Percentiles rank a stretch among this genome's conserved stretches.
phyloP scores from a whole-genome alignment of 2,113 vertebrate genomes.

The Dasypus novemcinctus region DNA sequence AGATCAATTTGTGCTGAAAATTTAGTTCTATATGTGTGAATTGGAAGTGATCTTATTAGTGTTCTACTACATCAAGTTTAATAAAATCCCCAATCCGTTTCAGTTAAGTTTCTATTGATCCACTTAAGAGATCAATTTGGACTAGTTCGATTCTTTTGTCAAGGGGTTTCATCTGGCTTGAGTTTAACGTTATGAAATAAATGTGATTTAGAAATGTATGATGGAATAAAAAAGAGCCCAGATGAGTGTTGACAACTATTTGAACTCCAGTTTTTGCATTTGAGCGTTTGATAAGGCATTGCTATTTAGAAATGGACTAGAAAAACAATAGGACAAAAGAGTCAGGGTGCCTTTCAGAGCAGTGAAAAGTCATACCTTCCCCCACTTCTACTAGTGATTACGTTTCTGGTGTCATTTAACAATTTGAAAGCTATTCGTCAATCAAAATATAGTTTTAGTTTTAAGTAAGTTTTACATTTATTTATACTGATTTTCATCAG shows the following conservation, averaged over 20 bases:
- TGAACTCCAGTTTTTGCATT: slow-evolving; percentile 23
- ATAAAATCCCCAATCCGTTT: slow-evolving; percentile 83
- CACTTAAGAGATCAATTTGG: slow-evolving; percentile 82
- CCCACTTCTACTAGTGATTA: not conserved
- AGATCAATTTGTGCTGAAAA: slow-evolving; percentile 80
- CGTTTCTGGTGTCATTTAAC: not conserved
- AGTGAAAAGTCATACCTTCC: not conserved
- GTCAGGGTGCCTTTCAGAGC: not conserved
- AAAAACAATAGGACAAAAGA: not conserved
- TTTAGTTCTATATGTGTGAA: slow-evolving; percentile 76
- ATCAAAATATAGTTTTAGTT: not conserved
- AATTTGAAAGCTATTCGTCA: not conserved
- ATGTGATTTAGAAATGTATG: slow-evolving; percentile 56
- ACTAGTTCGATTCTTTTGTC: slow-evolving; percentile 76
- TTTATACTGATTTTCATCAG: not conserved
- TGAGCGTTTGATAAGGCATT: not conserved
- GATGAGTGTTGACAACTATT: slow-evolving; percentile 43
- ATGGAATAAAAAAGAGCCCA: slow-evolving; percentile 37
- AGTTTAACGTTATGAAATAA: slow-evolving; percentile 72
- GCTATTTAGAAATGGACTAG: not conserved
- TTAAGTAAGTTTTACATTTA: not conserved
- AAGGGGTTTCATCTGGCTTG: slow-evolving; percentile 75
- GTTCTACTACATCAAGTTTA: slow-evolving; percentile 81
- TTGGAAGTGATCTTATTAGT: slow-evolving; percentile 82
- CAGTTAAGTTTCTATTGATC: slow-evolving; percentile 83